Evolutionary conservation across 2,888 invertebrate genomes (phyloP).

Genomic region (Spilarctia lutea): DNA sequence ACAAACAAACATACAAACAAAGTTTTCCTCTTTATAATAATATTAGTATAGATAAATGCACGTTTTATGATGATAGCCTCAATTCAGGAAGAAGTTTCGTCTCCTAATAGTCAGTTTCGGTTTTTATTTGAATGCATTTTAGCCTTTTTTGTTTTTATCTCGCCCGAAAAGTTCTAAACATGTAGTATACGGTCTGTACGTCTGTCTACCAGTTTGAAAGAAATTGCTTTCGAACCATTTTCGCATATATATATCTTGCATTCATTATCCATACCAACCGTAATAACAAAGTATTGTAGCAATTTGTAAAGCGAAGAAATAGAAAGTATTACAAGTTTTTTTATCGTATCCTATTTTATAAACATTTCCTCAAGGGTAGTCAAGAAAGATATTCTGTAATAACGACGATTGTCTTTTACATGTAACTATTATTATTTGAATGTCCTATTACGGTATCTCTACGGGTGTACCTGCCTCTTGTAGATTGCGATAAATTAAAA

Average conservation of each 20-base stretch:
- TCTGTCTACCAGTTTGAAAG: too few species aligned
- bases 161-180: background rate
- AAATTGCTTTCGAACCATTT: too few species aligned
- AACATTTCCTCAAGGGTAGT: background rate
- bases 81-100: background rate
- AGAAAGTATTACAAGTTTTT: background rate
- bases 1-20: too few species aligned
- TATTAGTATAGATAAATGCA: too few species aligned
- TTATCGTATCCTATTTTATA: background rate
- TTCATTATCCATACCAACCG: background rate
- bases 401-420: conserved; percentile 31
- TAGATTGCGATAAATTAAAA: background rate
- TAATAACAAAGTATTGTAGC: background rate
- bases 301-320: background rate
- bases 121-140: background rate
- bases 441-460: conserved; percentile 32
- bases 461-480: background rate
- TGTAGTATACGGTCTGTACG: background rate
- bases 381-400: conserved; percentile 10
- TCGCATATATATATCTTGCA: background rate
- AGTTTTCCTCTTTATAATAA: too few species aligned
- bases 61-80: background rate
- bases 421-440: conserved; percentile 33
- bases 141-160: background rate
- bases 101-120: background rate